Base-by-base conservation (phyloP, 2,888 invertebrate species). In the Stramonita haemastoma region DNA sequence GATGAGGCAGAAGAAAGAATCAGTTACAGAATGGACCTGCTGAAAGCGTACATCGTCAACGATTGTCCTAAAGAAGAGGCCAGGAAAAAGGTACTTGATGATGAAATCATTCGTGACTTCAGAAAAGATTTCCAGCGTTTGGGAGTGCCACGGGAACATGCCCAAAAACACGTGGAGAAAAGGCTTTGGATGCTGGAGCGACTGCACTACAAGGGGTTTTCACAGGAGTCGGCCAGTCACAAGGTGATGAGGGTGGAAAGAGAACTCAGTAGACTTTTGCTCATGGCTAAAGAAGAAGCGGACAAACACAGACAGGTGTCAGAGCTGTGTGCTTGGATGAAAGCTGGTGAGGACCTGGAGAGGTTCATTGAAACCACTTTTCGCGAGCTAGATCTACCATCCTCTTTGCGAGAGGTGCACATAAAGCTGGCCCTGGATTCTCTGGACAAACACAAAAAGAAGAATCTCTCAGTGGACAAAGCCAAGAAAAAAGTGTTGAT, bases 1-100 rank as follows among this genome's bases (percentile, higher is more conserved):
- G 88, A 88, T 13, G 88, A 88, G 66, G 88, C 88, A 13, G 88
- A 88, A 81, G 81, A 88, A 57, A 79, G 88, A n/a, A 88, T 88
- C 36, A 81, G 57, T n/a, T 81, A 83, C 81, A 81, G 88, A 34
- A 81, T 88, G 57, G 32, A 88, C 56, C 66, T 88, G 17, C n/a
- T 83, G 8, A 88, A 88, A 22, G 46, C 79, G 26, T 83, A 88
- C n/a, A 60, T 83, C 17, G 79, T 56, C 15, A 77, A 88, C 15
- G 88, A 81, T 8, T 57, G 56, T 22, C 83, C 66, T 1, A 66
- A 56, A 26, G 88, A 81, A 32, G 83, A 88, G 19, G 88, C 88
- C 36, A 34, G 81, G 36, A 57, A 56, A 26, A 88, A 88, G 22
- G 83, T 88, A 5, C 60, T 88, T 34, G 66, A 81, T n/a, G 88